Evolutionary conservation across 1,140 invertebrate species (phyloP).

Genomic region (Aphis craccivora): DNA sequence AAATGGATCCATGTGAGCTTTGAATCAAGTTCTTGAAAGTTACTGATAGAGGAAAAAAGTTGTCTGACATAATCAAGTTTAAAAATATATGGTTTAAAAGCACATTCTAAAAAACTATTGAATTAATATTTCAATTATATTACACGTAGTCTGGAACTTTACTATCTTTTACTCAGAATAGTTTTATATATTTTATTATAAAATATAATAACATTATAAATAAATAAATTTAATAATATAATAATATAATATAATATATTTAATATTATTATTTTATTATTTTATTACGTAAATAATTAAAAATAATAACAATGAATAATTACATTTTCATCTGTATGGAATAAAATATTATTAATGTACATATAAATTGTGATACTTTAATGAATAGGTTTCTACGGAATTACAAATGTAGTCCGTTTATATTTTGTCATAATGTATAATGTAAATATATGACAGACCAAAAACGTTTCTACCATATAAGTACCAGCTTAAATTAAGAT

Average conservation of each 20-base stretch:
- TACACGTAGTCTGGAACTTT: background rate
- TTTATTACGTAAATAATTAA: background rate
- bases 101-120: background rate
- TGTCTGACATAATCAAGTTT: background rate
- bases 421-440: background rate
- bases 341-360: background rate
- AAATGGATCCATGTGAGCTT: background rate
- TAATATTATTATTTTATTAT: too few species aligned
- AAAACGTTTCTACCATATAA: background rate
- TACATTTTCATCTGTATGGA: background rate
- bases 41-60: too few species aligned
- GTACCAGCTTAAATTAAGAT: background rate
- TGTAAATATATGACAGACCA: background rate
- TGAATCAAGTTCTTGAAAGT: background rate
- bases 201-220: too few species aligned
- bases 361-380: background rate
- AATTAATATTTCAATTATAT: background rate
- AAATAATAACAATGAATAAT: background rate
- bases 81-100: background rate
- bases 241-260: too few species aligned
- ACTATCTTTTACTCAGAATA: background rate
- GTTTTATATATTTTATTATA: background rate
- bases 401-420: background rate
- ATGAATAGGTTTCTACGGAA: background rate
- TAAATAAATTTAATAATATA: too few species aligned